Base-by-base conservation (phyloP, 2,113 vertebrate genomes). In the Pygathrix nemaeus region DNA sequence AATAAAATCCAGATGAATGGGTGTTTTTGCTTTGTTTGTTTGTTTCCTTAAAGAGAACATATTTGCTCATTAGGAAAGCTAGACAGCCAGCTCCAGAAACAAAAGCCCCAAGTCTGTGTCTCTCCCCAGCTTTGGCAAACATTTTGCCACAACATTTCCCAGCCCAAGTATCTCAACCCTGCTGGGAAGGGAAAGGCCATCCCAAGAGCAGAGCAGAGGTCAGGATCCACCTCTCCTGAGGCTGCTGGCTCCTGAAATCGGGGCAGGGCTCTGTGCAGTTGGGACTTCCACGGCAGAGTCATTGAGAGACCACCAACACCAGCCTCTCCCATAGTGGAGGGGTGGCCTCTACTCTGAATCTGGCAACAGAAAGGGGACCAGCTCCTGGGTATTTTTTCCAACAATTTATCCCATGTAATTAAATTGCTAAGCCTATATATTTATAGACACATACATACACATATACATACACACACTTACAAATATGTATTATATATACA, bases 1-100 rank as follows among this genome's bases (percentile, higher is more conserved):
- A 96, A 97, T 95, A 94, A 91, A 97, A 97, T 92, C 94, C 97
- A 97, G 97, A 98, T 93, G 96, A 98, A 96, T 76, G 85, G 83
- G 93, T 97, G 96, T 66, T 93, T 95, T 96, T 92, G 96, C 90
- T 96, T 97, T 96, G 93, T 95, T 98, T 97, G 90, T 96, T 96
- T 97, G 94, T 94, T 97, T 97, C 95, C 88, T 96, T 97, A 96
- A 98, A 96, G 97, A 96, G 94, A 97, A 94, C 91, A 76, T 66
- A 94, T 89, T 98, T 91, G 96, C 97, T 98, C 94, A 95, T 96
- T 96, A 96, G 88, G 88, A 97, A 88, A 94, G 48, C 94, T 82
- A 85, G 66, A 90, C 80, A 95, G 94, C 45, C 76, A 73, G 64
- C 18, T 92, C 88, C 48, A 61, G 81, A 94, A 96, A 97, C 80